These are phyloP conservation scores for Rhinolophus ferrumequinum DNA, from an alignment of 2,113 vertebrate genomes.

Conservation along the genomic window DNA sequence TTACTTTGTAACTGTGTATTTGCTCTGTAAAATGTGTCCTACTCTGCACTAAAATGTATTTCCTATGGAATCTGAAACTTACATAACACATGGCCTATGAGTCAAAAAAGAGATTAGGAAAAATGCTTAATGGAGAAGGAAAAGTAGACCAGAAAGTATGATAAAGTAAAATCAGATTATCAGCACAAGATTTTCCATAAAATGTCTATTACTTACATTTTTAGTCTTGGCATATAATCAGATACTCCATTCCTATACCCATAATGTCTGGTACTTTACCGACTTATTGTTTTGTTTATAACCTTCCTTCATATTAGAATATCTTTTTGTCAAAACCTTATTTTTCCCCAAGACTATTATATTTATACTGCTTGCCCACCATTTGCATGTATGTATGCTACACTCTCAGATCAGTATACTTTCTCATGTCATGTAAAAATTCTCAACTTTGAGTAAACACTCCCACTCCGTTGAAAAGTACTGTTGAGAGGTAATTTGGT, in stretches of 20 bases:
- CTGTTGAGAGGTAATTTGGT: background rate
- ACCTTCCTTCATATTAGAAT: background rate
- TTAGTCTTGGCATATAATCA: background rate
- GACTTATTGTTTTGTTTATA: background rate
- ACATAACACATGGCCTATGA: background rate
- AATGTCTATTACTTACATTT: background rate
- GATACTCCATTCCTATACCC: background rate
- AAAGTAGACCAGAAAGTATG: background rate
- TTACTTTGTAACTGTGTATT: background rate
- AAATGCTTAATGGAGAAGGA: background rate
- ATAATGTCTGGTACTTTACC: background rate
- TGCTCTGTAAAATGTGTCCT: background rate
- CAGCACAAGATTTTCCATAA: background rate
- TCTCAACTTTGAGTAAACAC: background rate
- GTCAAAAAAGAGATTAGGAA: background rate
- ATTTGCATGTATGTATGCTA: background rate
- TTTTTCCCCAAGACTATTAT: background rate
- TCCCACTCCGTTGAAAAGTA: background rate
- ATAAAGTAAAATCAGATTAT: background rate
- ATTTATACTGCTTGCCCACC: background rate
- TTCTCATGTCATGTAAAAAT: background rate
- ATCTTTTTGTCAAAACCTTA: background rate
- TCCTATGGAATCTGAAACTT: background rate
- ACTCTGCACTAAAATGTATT: background rate
- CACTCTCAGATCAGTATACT: background rate